Evolutionary conservation across 2,888 invertebrate species (phyloP).

Genomic region (Aphodius sticticus): DNA sequence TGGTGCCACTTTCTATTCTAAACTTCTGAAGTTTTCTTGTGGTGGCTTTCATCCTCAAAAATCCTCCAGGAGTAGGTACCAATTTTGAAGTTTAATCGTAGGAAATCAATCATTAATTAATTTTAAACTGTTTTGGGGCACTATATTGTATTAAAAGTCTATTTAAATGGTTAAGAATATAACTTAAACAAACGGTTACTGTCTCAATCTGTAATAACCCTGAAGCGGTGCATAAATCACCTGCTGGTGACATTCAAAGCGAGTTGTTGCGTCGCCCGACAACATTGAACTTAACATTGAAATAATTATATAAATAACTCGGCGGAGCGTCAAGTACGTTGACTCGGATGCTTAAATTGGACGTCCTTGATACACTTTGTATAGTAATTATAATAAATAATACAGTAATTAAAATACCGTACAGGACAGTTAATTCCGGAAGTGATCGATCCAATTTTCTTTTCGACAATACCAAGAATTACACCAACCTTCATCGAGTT

Average conservation of each 20-base stretch:
- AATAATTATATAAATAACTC: not conserved
- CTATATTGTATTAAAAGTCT: no score
- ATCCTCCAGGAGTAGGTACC: no score
- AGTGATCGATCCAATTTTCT: not conserved
- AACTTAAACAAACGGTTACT: constrained; percentile 13
- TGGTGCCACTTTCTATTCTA: no score
- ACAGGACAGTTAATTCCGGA: not conserved
- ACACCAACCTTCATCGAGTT: not conserved
- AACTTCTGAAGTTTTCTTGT: no score
- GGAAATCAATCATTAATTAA: no score
- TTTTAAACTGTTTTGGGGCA: no score
- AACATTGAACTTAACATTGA: constrained; percentile 37
- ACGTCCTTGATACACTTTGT: not conserved
- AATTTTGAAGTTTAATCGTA: no score
- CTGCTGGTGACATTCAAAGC: not conserved
- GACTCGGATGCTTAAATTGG: not conserved
- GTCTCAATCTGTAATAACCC: not conserved
- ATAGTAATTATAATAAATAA: not conserved
- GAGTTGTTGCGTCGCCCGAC: not conserved
- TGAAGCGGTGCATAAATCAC: not conserved
- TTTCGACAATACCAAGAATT: not conserved
- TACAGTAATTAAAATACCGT: not conserved
- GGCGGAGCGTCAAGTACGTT: not conserved
- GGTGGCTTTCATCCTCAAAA: no score
- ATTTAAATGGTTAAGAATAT: no score